Percentiles rank a stretch among this genome's conserved stretches.
These are phyloP conservation scores for Geotrypetes seraphini DNA, from an alignment of 2,797 vertebrate genomes.

Conservation along the genomic window DNA sequence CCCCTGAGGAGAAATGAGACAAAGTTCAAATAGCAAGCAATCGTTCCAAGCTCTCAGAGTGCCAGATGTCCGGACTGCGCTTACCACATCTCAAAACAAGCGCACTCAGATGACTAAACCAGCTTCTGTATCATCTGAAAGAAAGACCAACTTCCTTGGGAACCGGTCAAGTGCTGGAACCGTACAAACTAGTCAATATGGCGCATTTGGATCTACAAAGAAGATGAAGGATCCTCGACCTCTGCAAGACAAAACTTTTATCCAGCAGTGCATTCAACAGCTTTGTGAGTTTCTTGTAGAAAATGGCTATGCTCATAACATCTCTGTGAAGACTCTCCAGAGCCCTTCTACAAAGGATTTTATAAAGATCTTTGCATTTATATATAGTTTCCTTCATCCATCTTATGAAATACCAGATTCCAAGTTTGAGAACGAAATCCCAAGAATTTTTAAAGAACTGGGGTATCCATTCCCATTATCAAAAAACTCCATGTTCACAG, in stretches of 20 bases:
- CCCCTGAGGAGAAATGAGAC: conserved; percentile 52
- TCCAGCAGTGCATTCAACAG: conserved; percentile 87
- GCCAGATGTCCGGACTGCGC: conserved; percentile 71
- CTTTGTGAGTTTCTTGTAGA: conserved; percentile 87
- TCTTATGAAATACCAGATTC: conserved; percentile 77
- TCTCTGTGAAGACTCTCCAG: conserved; percentile 80
- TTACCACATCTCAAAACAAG: conserved; percentile 82
- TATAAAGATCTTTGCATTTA: conserved; percentile 86
- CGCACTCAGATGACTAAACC: conserved; percentile 67
- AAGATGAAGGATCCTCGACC: conserved; percentile 91
- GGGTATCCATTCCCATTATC: conserved; percentile 88
- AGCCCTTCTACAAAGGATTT: conserved; percentile 92
- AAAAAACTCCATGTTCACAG: conserved; percentile 93
- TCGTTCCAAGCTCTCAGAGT: conserved; percentile 73
- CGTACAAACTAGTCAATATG: conserved; percentile 71
- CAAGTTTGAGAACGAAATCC: conserved; percentile 93
- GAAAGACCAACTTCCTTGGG: conserved; percentile 78
- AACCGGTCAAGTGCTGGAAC: conserved; percentile 66
- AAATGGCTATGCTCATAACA: conserved; percentile 63
- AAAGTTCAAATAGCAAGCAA: conserved; percentile 52
- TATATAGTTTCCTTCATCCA: conserved; percentile 75
- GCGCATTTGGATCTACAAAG: conserved; percentile 74
- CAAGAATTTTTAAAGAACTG: conserved; percentile 75
- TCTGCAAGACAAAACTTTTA: conserved; percentile 84
- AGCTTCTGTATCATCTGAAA: conserved; percentile 68